These are phyloP conservation scores for Mus pahari DNA, from an alignment of 2,113 vertebrate species.

Conservation along the genomic window DNA sequence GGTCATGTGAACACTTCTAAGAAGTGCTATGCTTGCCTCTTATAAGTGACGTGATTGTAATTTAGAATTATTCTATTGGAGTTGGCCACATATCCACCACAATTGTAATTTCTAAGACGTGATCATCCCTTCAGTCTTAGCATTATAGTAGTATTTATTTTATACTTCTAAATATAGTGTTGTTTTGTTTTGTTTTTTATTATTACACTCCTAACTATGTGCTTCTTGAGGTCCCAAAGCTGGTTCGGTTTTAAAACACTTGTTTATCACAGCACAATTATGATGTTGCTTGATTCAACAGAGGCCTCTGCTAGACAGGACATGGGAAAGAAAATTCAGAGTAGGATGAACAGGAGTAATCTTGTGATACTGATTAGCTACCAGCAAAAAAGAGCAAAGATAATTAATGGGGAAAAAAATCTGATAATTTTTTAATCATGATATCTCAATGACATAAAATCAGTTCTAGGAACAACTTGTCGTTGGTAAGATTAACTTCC, in stretches of 20 bases:
- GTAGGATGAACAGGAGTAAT: neutral
- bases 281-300: neutral
- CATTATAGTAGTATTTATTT: neutral
- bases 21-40: neutral
- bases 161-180: neutral
- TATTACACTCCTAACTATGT: neutral
- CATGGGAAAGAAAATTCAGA: neutral
- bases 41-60: neutral
- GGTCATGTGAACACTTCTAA: neutral
- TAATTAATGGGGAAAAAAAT: slow-evolving; percentile 2
- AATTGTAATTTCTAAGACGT: neutral
- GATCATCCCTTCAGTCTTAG: neutral
- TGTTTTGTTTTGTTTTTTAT: neutral
- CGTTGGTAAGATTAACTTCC: neutral
- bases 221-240: neutral
- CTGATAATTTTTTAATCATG: neutral
- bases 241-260: neutral
- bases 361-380: neutral
- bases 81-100: neutral
- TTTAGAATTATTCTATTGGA: neutral
- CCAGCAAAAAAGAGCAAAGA: neutral
- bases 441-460: neutral
- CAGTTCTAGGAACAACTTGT: neutral
- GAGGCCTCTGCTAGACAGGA: neutral
- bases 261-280: neutral